Evolutionary conservation across 1,140 invertebrate genomes (phyloP).

Genomic region (Tribolium castaneum): DNA sequence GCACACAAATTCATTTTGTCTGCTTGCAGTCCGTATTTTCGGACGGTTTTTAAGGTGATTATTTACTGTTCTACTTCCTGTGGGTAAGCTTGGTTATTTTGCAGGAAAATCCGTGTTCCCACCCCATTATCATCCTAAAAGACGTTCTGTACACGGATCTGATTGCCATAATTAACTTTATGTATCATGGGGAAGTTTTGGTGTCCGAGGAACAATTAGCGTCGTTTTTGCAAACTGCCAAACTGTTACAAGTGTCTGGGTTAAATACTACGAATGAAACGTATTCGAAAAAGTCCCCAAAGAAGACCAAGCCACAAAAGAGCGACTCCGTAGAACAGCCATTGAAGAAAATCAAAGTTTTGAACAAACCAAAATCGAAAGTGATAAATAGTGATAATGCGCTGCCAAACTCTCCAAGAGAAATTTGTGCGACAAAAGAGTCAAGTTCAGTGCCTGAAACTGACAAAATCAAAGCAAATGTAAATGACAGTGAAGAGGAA

Average conservation of each 20-base stretch:
- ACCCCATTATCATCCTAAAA: slow-evolving; percentile 84
- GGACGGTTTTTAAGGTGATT: slow-evolving; percentile 64
- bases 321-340: slow-evolving; percentile 33
- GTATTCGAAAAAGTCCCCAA: slow-evolving; percentile 28
- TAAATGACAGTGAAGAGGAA: slow-evolving; percentile 50
- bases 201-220: slow-evolving; percentile 78
- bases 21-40: slow-evolving; percentile 67
- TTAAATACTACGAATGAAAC: slow-evolving; percentile 64
- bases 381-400: slow-evolving; percentile 35
- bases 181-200: slow-evolving; percentile 83
- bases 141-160: slow-evolving; percentile 76
- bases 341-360: slow-evolving; percentile 51
- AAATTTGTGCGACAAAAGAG: slow-evolving; percentile 23
- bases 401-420: slow-evolving; percentile 30
- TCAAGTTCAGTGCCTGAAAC: slow-evolving; percentile 16
- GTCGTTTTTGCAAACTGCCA: slow-evolving; percentile 78
- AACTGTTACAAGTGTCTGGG: slow-evolving; percentile 79
- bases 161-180: slow-evolving; percentile 77
- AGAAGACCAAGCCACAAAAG: slow-evolving; percentile 42
- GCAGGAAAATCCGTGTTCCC: slow-evolving; percentile 83
- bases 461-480: slow-evolving; percentile 49
- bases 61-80: not conserved
- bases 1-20: slow-evolving; percentile 68
- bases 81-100: slow-evolving; percentile 39
- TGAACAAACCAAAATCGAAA: slow-evolving; percentile 25